Evolutionary conservation across 2,888 invertebrate species (phyloP).

Genomic region (Deilephila elpenor): DNA sequence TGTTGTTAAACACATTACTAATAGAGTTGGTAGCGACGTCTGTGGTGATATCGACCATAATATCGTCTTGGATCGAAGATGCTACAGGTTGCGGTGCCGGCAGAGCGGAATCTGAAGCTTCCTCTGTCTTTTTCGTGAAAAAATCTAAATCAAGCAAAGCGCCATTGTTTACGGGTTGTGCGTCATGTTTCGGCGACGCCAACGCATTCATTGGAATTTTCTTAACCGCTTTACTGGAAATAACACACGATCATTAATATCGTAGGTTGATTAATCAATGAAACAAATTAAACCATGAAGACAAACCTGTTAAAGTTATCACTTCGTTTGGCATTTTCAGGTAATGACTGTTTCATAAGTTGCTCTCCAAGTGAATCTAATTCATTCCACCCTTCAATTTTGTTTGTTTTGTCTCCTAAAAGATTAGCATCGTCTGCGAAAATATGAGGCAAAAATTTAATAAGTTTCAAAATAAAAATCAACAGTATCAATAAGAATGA

Average conservation of each 20-base stretch:
- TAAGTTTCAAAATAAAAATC: not conserved
- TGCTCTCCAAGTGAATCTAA: constrained; percentile 92
- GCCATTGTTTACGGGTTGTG: constrained; percentile 50
- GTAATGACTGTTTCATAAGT: constrained; percentile 89
- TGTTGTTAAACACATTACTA: constrained; percentile 44
- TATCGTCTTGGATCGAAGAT: constrained; percentile 68
- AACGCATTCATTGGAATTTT: constrained; percentile 88
- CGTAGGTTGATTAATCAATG: not conserved
- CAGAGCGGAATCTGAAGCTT: constrained; percentile 39
- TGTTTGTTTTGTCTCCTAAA: constrained; percentile 59
- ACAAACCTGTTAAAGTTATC: constrained; percentile 71
- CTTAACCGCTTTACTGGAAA: constrained; percentile 78
- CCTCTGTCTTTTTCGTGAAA: constrained; percentile 71
- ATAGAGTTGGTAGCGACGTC: constrained; percentile 56
- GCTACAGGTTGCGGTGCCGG: constrained; percentile 38
- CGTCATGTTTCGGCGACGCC: constrained; percentile 66
- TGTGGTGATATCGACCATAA: constrained; percentile 84
- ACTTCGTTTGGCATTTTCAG: constrained; percentile 70
- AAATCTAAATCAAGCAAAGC: constrained; percentile 79
- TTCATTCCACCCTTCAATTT: constrained; percentile 87
- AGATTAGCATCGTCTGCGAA: constrained; percentile 69
- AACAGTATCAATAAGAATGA: constrained; percentile 10
- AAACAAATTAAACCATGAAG: not conserved
- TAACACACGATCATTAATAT: constrained; percentile 35
- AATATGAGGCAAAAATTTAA: constrained; percentile 28